Conservation (phyloP, 2,797 vertebrate genomes). For the Sphenopsis melanotis region DNA sequence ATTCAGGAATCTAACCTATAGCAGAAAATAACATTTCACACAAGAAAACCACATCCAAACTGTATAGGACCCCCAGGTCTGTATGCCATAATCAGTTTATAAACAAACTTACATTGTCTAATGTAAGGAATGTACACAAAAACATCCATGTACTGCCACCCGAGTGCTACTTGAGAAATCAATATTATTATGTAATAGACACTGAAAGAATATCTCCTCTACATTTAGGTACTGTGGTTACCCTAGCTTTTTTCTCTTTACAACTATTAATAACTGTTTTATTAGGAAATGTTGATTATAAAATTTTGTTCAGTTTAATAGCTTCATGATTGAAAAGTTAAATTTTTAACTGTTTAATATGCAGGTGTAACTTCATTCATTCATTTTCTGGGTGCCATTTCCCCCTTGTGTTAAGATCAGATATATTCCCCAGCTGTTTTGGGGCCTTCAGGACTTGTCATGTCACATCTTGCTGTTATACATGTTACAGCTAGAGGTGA, state of each 20-base stretch:
- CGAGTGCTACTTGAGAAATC: neutral
- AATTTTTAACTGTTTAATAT: neutral
- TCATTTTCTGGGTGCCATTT: neutral
- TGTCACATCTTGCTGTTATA: neutral
- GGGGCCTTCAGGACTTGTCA: neutral
- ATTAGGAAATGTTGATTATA: neutral
- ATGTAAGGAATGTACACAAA: neutral
- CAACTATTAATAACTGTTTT: neutral
- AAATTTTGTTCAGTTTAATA: neutral
- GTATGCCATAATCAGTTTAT: neutral
- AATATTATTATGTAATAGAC: neutral
- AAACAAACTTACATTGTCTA: neutral
- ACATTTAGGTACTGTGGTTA: neutral
- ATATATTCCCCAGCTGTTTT: neutral
- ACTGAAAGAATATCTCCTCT: neutral
- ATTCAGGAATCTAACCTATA: neutral
- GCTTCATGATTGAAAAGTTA: neutral
- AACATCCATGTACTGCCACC: neutral
- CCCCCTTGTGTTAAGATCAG: neutral
- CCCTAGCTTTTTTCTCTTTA: neutral
- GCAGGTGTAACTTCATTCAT: neutral
- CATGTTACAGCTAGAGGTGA: neutral
- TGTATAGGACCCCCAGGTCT: neutral
- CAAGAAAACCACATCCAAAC: neutral
- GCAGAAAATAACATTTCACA: neutral